These are phyloP conservation scores for Rhopilema esculentum DNA, from an alignment of 30 jellyfish, hydroid and myxozoan species.

Conservation along the genomic window DNA sequence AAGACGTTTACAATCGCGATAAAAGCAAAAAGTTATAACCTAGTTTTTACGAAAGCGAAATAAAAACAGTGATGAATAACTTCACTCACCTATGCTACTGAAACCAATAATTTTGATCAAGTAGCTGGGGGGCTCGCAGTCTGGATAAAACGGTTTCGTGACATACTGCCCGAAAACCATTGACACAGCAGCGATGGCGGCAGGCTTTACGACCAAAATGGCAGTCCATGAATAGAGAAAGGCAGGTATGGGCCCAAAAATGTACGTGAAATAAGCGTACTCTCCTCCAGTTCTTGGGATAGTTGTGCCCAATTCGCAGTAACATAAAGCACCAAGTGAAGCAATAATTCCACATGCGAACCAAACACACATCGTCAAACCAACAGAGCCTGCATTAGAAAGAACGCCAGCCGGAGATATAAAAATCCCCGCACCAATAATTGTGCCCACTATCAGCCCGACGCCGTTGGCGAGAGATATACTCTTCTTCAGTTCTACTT, in stretches of 20 bases:
- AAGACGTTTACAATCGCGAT: neutral
- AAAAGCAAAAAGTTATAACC: neutral
- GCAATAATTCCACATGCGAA: conserved; percentile 82
- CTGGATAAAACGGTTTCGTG: conserved; percentile 73
- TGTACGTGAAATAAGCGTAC: conserved; percentile 53
- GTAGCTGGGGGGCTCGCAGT: conserved; percentile 60
- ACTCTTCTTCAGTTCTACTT: conserved; percentile 64
- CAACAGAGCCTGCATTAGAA: conserved; percentile 74
- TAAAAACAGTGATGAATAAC: neutral
- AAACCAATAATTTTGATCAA: conserved; percentile 39
- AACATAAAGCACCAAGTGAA: conserved; percentile 79
- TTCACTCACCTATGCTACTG: conserved; percentile 53
- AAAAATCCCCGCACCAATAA: conserved; percentile 89
- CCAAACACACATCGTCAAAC: conserved; percentile 81
- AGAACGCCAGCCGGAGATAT: conserved; percentile 81
- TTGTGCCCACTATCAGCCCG: conserved; percentile 85
- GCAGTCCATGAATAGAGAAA: conserved; percentile 88
- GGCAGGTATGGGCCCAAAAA: conserved; percentile 88
- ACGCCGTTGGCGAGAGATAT: conserved; percentile 63
- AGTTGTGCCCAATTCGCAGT: conserved; percentile 86
- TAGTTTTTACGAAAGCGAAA: neutral
- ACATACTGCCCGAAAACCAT: conserved; percentile 75
- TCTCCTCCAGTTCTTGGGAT: conserved; percentile 82
- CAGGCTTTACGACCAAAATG: conserved; percentile 73
- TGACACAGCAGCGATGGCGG: conserved; percentile 81